Conservation (phyloP, 2,888 invertebrate genomes). For the Sclerodermus sp. region DNA sequence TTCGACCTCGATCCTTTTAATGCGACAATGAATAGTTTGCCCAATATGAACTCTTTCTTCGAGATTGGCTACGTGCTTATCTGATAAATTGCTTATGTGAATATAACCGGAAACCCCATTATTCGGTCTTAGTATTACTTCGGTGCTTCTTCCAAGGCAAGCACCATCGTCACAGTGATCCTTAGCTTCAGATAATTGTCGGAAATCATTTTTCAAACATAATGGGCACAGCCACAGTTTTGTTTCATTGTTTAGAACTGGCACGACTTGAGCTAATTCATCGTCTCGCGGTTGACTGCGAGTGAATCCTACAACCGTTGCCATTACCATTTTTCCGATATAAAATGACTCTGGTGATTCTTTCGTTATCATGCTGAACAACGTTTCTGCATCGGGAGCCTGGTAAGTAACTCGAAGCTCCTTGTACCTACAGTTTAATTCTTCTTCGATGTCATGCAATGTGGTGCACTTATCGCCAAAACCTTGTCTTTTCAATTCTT, state of each 20-base stretch:
- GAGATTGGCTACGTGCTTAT: slow-evolving; percentile 90
- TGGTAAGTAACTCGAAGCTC: slow-evolving; percentile 80
- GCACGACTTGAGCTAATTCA: slow-evolving; percentile 93
- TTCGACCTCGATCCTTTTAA: slow-evolving; percentile 95
- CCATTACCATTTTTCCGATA: slow-evolving; percentile 82
- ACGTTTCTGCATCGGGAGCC: slow-evolving; percentile 80
- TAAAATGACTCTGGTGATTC: slow-evolving; percentile 94
- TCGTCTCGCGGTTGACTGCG: slow-evolving; percentile 89
- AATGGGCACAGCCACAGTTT: slow-evolving; percentile 98
- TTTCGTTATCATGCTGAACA: slow-evolving; percentile 94
- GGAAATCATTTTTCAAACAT: slow-evolving; percentile 93
- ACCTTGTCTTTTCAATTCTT: slow-evolving; percentile 88
- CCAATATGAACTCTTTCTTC: slow-evolving; percentile 83
- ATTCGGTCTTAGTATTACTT: slow-evolving; percentile 85
- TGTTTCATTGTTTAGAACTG: slow-evolving; percentile 90
- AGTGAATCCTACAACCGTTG: slow-evolving; percentile 80
- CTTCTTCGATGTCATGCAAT: slow-evolving; percentile 94
- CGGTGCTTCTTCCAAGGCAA: slow-evolving; percentile 95
- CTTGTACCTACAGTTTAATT: slow-evolving; percentile 91
- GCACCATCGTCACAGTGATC: slow-evolving; percentile 95
- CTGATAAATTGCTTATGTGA: slow-evolving; percentile 90
- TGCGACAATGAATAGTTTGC: slow-evolving; percentile 83
- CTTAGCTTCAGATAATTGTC: slow-evolving; percentile 96
- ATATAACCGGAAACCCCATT: slow-evolving; percentile 93
- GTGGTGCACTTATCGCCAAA: slow-evolving; percentile 91